Percentiles rank a stretch among this genome's conserved stretches.
phyloP scores from a whole-genome alignment of 2,888 invertebrate genomes.

The Spisula subtruncata region DNA sequence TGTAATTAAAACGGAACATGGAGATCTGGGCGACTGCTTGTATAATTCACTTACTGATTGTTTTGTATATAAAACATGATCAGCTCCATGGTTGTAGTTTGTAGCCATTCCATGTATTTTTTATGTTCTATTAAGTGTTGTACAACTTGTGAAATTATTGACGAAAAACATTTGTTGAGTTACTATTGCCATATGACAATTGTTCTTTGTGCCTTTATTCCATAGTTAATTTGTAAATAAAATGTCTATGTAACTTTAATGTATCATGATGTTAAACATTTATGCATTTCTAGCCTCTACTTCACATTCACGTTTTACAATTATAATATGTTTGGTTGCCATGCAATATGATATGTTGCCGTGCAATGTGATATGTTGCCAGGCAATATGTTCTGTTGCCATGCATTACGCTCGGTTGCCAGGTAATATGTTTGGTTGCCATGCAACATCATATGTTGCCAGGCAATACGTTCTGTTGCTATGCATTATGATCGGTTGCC shows the following conservation, averaged over 20 bases:
- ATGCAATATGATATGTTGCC: background rate
- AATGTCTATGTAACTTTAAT: slow-evolving; percentile 13
- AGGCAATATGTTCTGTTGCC: background rate
- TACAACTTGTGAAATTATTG: slow-evolving; percentile 3
- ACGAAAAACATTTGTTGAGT: background rate
- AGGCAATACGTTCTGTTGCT: background rate
- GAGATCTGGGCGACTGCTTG: background rate
- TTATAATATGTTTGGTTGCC: background rate
- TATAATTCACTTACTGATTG: background rate
- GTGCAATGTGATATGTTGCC: background rate
- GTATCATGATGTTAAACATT: slow-evolving; percentile 10
- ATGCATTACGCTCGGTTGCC: background rate
- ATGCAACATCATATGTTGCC: background rate
- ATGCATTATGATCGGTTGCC: background rate
- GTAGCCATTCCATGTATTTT: slow-evolving; percentile 25
- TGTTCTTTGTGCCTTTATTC: slow-evolving; percentile 32
- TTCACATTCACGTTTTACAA: background rate
- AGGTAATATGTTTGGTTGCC: background rate
- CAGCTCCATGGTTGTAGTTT: background rate
- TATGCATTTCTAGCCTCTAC: background rate
- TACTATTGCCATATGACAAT: slow-evolving; percentile 32
- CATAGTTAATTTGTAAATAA: background rate
- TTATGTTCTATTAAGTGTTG: slow-evolving; percentile 24
- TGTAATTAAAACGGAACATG: background rate
- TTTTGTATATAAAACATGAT: background rate